phyloP scores from a whole-genome alignment of 2,113 vertebrate genomes.

The Ceyx melanurus region DNA sequence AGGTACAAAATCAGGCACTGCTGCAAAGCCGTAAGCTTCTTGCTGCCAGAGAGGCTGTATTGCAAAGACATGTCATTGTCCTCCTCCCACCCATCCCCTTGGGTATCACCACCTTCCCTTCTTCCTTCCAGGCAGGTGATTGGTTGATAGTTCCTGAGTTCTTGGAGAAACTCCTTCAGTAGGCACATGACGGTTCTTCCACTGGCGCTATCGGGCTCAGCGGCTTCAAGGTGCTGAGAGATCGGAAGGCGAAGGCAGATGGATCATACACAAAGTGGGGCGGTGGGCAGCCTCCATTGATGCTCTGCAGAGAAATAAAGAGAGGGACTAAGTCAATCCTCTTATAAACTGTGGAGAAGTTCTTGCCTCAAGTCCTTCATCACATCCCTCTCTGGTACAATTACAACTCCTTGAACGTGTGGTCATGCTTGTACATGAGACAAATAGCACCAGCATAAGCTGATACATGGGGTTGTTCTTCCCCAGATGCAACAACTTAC shows the following conservation, averaged over 20 bases:
- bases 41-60: neutral
- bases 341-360: neutral
- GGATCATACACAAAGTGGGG: constrained; percentile 87
- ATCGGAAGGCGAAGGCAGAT: constrained; percentile 88
- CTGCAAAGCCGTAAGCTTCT: neutral
- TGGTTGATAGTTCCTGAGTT: constrained; percentile 61
- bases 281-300: constrained; percentile 73
- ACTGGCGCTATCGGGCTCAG: constrained; percentile 82
- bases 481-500: too few relatives aligned
- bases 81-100: neutral
- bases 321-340: neutral
- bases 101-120: neutral
- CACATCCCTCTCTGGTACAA: neutral
- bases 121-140: constrained; percentile 1
- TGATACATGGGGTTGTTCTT: too few relatives aligned
- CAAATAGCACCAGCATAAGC: neutral
- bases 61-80: neutral
- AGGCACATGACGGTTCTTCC: constrained; percentile 86
- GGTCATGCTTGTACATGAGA: neutral
- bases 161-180: constrained; percentile 68
- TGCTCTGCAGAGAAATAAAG: constrained; percentile 73
- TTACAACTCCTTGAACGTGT: neutral
- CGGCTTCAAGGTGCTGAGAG: constrained; percentile 85
- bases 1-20: neutral
- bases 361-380: neutral